phyloP scores from a whole-genome alignment of 2,113 vertebrate species.

The Phodopus roborovskii region DNA sequence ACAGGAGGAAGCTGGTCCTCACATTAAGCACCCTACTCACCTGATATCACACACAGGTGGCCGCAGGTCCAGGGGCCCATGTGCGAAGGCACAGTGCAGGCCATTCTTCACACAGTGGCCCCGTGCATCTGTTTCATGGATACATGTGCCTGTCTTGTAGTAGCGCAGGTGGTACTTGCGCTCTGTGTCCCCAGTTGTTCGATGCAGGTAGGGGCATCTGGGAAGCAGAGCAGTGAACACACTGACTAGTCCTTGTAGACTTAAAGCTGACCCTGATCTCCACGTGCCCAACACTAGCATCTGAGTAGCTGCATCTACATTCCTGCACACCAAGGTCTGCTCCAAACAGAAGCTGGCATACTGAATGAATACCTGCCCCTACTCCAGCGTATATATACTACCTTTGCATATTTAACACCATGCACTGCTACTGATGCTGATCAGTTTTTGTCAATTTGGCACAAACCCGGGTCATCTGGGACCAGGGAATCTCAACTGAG shows the following conservation, averaged over 20 bases:
- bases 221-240: conserved; percentile 49
- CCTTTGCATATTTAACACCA: background rate
- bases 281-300: background rate
- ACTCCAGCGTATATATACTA: background rate
- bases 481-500: background rate
- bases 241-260: background rate
- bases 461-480: background rate
- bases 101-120: conserved; percentile 96
- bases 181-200: conserved; percentile 96
- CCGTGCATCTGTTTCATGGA: conserved; percentile 94
- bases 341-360: accelerated
- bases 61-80: conserved; percentile 94
- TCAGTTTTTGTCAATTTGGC: background rate
- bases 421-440: background rate
- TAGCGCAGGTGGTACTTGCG: conserved; percentile 97
- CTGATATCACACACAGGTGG: conserved; percentile 95
- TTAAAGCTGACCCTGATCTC: background rate
- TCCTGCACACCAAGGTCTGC: background rate
- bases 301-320: accelerated
- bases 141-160: conserved; percentile 96
- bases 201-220: conserved; percentile 95
- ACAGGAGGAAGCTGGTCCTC: background rate
- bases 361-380: background rate
- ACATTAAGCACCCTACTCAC: conserved; percentile 73
- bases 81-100: conserved; percentile 95